Evolutionary conservation across 2,888 invertebrate genomes (phyloP), one percentile per base, ranked within the genome.

Genomic region (Ceraclea dissimilis): DNA sequence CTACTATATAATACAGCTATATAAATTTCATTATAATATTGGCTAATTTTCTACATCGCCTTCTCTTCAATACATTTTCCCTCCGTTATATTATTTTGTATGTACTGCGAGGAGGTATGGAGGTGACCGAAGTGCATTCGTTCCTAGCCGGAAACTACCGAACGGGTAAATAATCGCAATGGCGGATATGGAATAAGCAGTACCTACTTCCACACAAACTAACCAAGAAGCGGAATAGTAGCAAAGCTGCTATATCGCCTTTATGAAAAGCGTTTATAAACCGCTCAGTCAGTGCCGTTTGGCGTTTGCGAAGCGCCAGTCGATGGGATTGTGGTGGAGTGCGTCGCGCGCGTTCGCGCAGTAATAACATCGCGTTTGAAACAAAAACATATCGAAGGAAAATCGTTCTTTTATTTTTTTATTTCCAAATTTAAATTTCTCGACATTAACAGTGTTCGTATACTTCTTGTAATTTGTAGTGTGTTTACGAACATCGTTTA

Each of bases 191-290:
- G 10, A 26, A 26, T 26, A n/a, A n/a, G n/a, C n/a, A 26, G 26
- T 26, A 26, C 26, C 26, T 26, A 26, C 26, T 10, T 26, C 26
- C 10, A 10, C 10, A 26, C 26, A 6, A 4, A 6, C 5, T 26
- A 26, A 10, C 26, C 34, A 10, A 21, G 39, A 13, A 22, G 11
- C 44, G 34, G 34, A 8, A 44, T n/a, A n/a, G 52, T 52, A 33
- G 26, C 49, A 44, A 49, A 34, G 58, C 54, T 54, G 48, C 51
- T 54, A 26, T 44, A 47, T 51, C 55, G 54, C 52, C 48, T 26
- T 39, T 39, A 4, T 13, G 13, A 39, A 39, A 39, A 39, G 39
- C 39, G 13, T 39, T 39, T 39, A n/a, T n/a, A n/a, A 8, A 13
- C 16, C 5, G 13, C 16, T 39, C 16, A 39, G 39, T 39, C 16